A percentile compares a stretch with the other conserved stretches of the same genome.
phyloP scores from a whole-genome alignment of 2,113 vertebrate genomes.

The Regulus satrapa region DNA sequence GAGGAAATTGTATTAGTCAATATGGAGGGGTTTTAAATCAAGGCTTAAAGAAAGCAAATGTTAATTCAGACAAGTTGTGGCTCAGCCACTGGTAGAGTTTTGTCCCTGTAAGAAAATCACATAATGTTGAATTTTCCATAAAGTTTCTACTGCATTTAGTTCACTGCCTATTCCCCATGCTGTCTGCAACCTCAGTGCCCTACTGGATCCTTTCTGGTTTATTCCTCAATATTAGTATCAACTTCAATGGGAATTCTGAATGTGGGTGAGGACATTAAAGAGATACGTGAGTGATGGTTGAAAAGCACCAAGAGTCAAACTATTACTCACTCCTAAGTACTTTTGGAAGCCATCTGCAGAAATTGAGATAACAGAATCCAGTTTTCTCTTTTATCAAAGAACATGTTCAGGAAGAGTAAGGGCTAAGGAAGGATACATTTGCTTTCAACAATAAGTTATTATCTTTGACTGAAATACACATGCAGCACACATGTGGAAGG shows the following conservation, averaged over 20 bases:
- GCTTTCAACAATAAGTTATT: slow-evolving; percentile 37
- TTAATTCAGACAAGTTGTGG: not conserved
- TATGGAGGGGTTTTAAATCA: not conserved
- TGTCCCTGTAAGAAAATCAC: not conserved
- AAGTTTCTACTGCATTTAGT: not conserved
- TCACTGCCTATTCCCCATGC: not conserved
- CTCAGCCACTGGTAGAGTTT: not conserved
- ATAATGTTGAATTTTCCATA: not conserved
- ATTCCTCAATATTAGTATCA: not conserved
- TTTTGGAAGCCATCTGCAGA: slow-evolving; percentile 21
- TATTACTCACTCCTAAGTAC: not conserved
- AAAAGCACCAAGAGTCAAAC: not conserved
- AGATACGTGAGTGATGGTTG: not conserved
- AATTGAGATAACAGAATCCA: not conserved
- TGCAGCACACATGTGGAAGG: slow-evolving; percentile 20
- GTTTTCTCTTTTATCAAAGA: slow-evolving; percentile 26
- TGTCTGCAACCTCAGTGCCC: not conserved
- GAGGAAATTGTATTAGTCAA: not conserved
- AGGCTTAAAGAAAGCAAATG: not conserved
- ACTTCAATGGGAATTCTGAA: not conserved
- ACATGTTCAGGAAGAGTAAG: not conserved
- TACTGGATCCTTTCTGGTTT: not conserved
- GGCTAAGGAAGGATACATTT: slow-evolving; percentile 8
- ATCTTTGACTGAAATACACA: not conserved
- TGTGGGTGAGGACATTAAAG: not conserved